Conservation (phyloP, 1,140 invertebrate genomes). For the Papilio dardanus region DNA sequence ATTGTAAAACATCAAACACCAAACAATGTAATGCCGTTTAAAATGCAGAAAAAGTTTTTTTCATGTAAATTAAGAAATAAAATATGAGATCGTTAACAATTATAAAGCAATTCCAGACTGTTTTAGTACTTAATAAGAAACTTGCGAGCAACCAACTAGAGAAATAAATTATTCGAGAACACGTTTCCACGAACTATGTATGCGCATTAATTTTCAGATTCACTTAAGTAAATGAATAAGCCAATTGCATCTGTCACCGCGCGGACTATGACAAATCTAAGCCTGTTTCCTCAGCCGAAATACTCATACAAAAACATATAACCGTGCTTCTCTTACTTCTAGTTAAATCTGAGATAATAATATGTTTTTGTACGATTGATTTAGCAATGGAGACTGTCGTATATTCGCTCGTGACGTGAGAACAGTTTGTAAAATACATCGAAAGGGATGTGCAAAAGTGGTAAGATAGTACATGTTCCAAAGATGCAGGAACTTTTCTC, state of each 20-base stretch:
- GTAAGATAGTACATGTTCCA: neutral
- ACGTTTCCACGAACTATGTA: neutral
- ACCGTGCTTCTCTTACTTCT: neutral
- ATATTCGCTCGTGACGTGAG: neutral
- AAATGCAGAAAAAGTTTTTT: no score
- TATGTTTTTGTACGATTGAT: neutral
- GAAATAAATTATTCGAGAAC: neutral
- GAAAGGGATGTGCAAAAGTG: neutral
- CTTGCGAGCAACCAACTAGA: neutral
- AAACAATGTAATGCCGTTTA: no score
- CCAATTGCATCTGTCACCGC: slow-evolving; percentile 8
- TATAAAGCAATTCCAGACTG: no score
- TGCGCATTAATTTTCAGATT: neutral
- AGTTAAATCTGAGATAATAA: neutral
- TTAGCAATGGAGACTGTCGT: neutral
- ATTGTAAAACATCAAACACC: no score
- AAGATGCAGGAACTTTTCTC: slow-evolving; percentile 31
- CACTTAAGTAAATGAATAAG: slow-evolving; percentile 14
- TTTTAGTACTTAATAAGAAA: neutral
- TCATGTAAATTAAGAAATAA: no score
- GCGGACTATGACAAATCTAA: neutral
- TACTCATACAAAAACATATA: neutral
- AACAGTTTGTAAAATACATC: neutral
- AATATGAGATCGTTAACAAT: no score
- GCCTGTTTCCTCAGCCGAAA: neutral